phyloP scores from a whole-genome alignment of 2,113 vertebrate genomes.

The Polypterus senegalus region DNA sequence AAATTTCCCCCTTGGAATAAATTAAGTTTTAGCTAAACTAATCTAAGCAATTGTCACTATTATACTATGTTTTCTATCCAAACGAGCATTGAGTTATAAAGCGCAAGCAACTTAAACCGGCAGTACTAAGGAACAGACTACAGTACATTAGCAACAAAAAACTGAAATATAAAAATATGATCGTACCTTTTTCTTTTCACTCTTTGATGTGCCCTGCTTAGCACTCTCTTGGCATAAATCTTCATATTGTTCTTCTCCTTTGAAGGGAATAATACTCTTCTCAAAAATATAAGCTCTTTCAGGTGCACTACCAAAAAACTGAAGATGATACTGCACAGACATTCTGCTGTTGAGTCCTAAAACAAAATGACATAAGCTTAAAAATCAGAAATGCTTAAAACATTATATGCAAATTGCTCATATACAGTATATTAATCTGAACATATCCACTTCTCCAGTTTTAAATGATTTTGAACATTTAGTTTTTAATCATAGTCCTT shows the following conservation, averaged over 20 bases:
- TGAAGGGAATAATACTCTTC: conserved; percentile 81
- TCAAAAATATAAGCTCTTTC: conserved; percentile 90
- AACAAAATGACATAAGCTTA: conserved; percentile 12
- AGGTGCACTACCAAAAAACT: conserved; percentile 87
- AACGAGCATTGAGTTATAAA: too few relatives aligned
- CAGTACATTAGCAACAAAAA: conserved; percentile 4
- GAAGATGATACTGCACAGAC: conserved; percentile 77
- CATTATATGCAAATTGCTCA: too few relatives aligned
- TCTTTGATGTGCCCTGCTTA: conserved; percentile 53
- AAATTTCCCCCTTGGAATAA: too few relatives aligned
- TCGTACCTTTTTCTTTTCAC: conserved; percentile 71
- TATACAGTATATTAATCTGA: too few relatives aligned
- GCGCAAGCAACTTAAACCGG: too few relatives aligned
- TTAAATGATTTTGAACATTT: too few relatives aligned
- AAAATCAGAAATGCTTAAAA: not conserved
- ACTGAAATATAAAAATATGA: conserved; percentile 7
- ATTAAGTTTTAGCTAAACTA: too few relatives aligned
- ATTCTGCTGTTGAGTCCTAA: conserved; percentile 55
- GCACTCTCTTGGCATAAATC: conserved; percentile 68
- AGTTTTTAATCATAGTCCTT: too few relatives aligned
- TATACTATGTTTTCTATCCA: too few relatives aligned
- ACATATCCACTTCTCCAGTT: too few relatives aligned
- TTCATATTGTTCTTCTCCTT: conserved; percentile 75
- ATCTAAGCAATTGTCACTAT: too few relatives aligned
- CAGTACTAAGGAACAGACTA: not conserved